Conservation (phyloP, 1,140 invertebrate genomes). For the Hyphantria cunea region DNA sequence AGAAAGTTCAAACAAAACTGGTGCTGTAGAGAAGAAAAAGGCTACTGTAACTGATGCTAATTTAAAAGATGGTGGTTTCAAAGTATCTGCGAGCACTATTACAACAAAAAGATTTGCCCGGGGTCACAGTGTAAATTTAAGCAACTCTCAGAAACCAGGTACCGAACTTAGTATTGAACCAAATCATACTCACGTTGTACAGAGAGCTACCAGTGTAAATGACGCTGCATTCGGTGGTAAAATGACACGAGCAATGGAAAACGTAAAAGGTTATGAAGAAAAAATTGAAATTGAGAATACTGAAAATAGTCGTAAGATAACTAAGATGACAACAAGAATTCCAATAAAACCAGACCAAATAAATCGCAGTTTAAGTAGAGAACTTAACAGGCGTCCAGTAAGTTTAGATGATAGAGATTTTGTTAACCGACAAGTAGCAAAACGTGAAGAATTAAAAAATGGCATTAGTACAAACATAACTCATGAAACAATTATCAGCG, state of each 20-base stretch:
- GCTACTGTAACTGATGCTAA: not conserved
- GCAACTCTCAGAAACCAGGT: not conserved
- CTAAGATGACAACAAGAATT: not conserved
- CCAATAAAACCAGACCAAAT: constrained; percentile 5
- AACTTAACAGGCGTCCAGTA: not conserved
- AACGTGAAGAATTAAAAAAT: not conserved
- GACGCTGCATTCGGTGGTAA: not conserved
- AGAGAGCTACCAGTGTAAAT: not conserved
- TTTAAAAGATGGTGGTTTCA: constrained; percentile 19
- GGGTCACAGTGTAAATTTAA: constrained; percentile 9
- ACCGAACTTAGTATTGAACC: not conserved
- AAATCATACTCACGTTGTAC: not conserved
- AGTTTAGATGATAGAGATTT: constrained; percentile 1
- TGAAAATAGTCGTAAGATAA: not conserved
- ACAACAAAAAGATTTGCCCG: constrained; percentile 15
- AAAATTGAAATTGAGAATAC: not conserved
- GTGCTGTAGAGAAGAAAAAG: constrained; percentile 12
- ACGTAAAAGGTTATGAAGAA: not conserved
- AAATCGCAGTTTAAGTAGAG: constrained; percentile 2
- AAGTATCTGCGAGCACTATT: constrained; percentile 13
- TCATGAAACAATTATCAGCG: not conserved
- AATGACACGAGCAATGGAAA: not conserved
- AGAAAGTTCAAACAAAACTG: not conserved
- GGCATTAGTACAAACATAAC: not conserved
- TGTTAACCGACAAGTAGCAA: not conserved